Evolutionary conservation across 2,113 vertebrate genomes (phyloP).

Genomic region (Tamias sibiricus): DNA sequence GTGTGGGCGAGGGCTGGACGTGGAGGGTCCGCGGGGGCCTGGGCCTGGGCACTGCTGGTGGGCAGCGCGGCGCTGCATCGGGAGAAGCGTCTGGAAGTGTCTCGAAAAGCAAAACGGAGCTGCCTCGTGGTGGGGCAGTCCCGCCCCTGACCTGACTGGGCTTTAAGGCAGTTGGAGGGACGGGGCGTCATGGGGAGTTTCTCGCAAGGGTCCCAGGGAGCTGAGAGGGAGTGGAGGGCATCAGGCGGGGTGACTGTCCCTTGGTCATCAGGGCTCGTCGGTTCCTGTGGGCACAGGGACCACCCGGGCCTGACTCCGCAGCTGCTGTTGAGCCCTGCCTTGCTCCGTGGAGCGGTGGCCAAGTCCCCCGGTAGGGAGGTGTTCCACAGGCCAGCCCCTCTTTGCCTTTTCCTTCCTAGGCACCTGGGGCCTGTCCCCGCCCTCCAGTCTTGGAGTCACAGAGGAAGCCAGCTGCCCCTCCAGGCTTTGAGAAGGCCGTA

Average conservation of each 20-base stretch:
- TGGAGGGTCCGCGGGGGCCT: background rate
- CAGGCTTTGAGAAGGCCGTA: background rate
- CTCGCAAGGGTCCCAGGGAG: background rate
- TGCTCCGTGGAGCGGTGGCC: background rate
- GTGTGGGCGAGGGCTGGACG: too few relatives aligned
- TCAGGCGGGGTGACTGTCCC: background rate
- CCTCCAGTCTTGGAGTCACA: background rate
- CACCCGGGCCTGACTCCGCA: background rate
- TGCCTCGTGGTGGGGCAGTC: background rate
- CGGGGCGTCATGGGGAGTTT: accelerated
- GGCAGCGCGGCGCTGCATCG: accelerated
- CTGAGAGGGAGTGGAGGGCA: accelerated
- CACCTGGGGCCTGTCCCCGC: accelerated
- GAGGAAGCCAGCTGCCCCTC: background rate
- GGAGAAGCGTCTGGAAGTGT: background rate
- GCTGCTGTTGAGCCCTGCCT: background rate
- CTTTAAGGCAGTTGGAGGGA: background rate
- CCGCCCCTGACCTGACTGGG: background rate
- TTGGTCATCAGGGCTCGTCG: background rate
- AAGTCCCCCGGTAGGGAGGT: background rate
- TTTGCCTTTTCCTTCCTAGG: background rate
- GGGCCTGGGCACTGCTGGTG: background rate
- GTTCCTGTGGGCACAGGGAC: background rate
- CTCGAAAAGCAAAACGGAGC: background rate
- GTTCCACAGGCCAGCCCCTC: background rate